A percentile compares a stretch with the other conserved stretches of the same genome.
Evolutionary conservation across 2,113 vertebrate species (phyloP).

Genomic region (Nothoprocta pentlandii): DNA sequence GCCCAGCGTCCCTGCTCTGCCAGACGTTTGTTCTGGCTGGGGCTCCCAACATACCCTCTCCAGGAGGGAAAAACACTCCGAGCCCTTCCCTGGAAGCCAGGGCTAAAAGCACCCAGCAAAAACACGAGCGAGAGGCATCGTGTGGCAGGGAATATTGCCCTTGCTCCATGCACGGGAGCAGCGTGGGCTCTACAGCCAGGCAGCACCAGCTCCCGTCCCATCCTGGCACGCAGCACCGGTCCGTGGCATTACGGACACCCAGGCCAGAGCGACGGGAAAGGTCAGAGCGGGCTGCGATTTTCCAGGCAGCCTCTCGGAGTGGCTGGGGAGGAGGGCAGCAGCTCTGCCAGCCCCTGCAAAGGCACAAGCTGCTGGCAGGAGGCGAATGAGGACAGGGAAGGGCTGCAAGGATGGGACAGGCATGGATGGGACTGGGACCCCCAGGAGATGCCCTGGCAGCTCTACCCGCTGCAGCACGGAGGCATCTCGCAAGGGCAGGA

Average conservation of each 20-base stretch:
- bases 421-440: background rate
- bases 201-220: background rate
- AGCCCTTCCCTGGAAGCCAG: background rate
- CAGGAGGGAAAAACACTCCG: background rate
- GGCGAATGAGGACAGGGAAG: background rate
- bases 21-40: background rate
- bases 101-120: background rate
- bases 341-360: background rate
- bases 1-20: background rate
- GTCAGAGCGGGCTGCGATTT: background rate
- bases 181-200: no score
- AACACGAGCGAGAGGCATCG: background rate
- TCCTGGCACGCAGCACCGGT: background rate
- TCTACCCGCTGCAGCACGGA: fast-evolving
- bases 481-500: background rate
- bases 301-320: background rate
- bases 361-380: background rate
- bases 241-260: background rate
- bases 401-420: background rate
- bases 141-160: background rate
- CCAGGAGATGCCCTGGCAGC: background rate
- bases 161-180: no score
- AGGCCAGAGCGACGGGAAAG: background rate
- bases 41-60: background rate
- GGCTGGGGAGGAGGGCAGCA: background rate